Evolutionary conservation across 2,797 vertebrate genomes (phyloP).

Genomic region (Molossus alvarezi): DNA sequence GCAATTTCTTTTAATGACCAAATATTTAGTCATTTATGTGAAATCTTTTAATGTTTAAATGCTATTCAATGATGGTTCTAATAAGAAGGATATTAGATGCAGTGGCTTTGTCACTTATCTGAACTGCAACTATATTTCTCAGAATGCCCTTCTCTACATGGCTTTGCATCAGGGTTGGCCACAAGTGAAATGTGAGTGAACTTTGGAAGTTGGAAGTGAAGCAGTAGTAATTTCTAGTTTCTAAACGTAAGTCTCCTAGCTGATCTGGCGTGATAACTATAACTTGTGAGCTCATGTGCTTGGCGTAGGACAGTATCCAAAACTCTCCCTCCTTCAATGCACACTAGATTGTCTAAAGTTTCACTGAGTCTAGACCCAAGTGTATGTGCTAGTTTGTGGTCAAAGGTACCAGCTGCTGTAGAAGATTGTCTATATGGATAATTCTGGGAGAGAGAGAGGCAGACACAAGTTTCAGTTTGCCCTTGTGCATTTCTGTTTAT

Average conservation of each 20-base stretch:
- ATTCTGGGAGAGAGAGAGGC: background rate
- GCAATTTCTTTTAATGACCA: background rate
- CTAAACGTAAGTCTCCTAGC: background rate
- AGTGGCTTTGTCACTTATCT: background rate
- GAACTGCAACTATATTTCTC: background rate
- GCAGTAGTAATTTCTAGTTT: background rate
- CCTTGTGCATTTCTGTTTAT: background rate
- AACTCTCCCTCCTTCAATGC: background rate
- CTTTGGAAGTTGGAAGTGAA: background rate
- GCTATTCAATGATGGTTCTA: background rate
- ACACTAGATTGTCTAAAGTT: background rate
- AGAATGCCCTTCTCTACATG: background rate
- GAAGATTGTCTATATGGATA: background rate
- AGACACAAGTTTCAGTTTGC: background rate
- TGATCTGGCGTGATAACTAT: background rate
- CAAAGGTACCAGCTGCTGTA: background rate
- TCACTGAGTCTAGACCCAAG: background rate
- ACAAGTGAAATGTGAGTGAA: background rate
- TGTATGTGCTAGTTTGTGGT: background rate
- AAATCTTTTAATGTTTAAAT: background rate
- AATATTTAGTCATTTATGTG: background rate
- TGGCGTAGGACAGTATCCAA: background rate
- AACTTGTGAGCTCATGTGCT: background rate
- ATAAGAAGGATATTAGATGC: background rate
- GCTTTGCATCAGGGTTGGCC: background rate